phyloP scores from a whole-genome alignment of 2,797 vertebrate genomes.

The Fringilla coelebs region DNA sequence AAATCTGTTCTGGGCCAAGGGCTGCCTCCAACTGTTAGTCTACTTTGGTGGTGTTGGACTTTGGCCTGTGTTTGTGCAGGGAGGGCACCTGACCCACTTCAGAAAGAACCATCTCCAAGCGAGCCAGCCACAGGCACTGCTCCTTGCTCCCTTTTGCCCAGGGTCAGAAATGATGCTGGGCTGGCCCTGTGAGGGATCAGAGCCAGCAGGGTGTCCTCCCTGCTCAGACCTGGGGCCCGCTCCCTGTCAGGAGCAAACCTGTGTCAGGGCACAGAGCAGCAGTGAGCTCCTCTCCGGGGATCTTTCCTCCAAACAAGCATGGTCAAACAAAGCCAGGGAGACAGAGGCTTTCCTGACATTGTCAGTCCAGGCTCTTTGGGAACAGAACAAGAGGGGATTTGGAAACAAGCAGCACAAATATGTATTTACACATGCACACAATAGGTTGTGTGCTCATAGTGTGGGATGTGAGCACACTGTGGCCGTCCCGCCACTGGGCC shows the following conservation, averaged over 20 bases:
- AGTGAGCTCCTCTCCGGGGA: neutral
- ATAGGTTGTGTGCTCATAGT: neutral
- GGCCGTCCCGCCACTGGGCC: neutral
- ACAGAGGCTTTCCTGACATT: conserved; percentile 25
- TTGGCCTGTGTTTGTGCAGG: conserved; percentile 15
- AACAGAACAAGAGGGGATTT: neutral
- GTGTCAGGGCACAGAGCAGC: fast-evolving
- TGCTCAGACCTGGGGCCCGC: neutral
- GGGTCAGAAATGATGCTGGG: neutral
- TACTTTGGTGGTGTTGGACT: conserved; percentile 24
- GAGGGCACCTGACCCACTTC: neutral
- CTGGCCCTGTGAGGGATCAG: neutral
- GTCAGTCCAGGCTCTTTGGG: neutral
- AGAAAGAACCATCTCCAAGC: neutral
- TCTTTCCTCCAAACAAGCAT: neutral
- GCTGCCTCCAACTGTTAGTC: neutral
- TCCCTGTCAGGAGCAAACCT: neutral
- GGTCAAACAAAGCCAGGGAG: neutral
- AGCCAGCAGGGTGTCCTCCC: neutral
- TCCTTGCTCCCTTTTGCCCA: neutral
- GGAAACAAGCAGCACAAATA: neutral
- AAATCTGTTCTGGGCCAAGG: neutral
- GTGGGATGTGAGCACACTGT: neutral
- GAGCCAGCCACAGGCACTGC: fast-evolving
- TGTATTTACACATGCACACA: neutral